Evolutionary conservation across 2,888 invertebrate species (phyloP).

Genomic region (Parnassius orleans): DNA sequence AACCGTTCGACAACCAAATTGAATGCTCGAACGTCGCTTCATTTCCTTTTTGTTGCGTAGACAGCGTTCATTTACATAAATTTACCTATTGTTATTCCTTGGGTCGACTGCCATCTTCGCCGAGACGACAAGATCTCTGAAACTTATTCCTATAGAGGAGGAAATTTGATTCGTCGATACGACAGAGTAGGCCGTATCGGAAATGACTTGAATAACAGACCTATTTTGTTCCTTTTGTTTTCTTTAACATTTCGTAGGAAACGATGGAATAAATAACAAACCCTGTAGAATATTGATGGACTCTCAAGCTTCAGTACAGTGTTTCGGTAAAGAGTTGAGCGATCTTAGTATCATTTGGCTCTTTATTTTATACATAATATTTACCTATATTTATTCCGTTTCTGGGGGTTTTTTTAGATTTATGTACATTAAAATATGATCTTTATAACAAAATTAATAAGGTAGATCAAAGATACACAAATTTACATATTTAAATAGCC

Average conservation of each 20-base stretch:
- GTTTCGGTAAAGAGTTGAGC: conserved; percentile 18
- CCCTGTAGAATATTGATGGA: conserved; percentile 70
- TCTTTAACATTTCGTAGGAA: conserved; percentile 52
- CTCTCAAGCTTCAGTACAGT: conserved; percentile 33
- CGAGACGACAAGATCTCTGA: conserved; percentile 55
- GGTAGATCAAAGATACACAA: too few species aligned
- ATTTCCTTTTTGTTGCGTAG: conserved; percentile 76
- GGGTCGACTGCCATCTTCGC: conserved; percentile 54
- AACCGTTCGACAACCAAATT: conserved; percentile 60
- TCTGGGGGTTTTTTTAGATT: too few species aligned
- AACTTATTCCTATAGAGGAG: conserved; percentile 51
- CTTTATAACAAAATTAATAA: too few species aligned
- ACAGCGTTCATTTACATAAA: conserved; percentile 75
- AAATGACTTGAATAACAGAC: conserved; percentile 77
- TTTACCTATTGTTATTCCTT: conserved; percentile 76
- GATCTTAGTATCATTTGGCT: neutral
- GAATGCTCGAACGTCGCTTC: conserved; percentile 58
- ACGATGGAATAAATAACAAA: conserved; percentile 56
- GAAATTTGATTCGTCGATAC: conserved; percentile 73
- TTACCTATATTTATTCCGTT: too few species aligned
- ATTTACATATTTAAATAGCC: too few species aligned
- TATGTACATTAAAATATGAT: too few species aligned
- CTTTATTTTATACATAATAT: neutral
- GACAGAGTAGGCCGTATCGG: conserved; percentile 69
- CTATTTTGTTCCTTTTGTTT: conserved; percentile 62